Evolutionary conservation across 2,797 vertebrate genomes (phyloP).

Genomic region (Parauchenoglanis punctatus): DNA sequence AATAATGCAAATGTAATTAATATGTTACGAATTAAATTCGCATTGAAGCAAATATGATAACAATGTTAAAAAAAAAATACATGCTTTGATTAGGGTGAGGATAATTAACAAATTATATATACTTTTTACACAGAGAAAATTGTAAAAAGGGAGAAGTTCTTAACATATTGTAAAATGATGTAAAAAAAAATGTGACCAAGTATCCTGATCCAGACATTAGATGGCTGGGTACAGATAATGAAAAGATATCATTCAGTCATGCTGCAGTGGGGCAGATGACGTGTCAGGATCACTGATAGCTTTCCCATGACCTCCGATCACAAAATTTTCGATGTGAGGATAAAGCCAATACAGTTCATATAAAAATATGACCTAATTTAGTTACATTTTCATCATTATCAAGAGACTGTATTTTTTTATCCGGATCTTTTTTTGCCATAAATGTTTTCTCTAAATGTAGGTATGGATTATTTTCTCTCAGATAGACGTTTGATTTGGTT

Average conservation of each 20-base stretch:
- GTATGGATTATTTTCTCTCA: constrained; percentile 12
- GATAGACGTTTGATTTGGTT: constrained; percentile 32
- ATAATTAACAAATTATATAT: not conserved
- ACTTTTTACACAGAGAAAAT: not conserved
- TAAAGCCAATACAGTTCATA: not conserved
- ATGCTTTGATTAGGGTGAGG: not conserved
- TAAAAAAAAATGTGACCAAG: not conserved
- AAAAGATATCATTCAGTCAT: not conserved
- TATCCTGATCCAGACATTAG: not conserved
- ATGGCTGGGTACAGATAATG: not conserved
- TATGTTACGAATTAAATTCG: not conserved
- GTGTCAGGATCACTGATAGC: not conserved
- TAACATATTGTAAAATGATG: not conserved
- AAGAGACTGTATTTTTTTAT: not conserved
- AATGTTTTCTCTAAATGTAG: constrained; percentile 2
- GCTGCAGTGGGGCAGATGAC: not conserved
- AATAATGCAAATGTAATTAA: not conserved
- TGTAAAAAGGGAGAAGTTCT: not conserved
- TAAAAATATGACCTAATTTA: not conserved
- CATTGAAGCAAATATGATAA: not conserved
- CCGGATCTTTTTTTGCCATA: not conserved
- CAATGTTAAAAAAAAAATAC: not conserved
- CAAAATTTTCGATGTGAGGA: not conserved
- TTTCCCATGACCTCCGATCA: not conserved
- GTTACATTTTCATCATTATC: not conserved